phyloP scores from a whole-genome alignment of 2,797 vertebrate genomes.

The Amblyopsis hoosieri region DNA sequence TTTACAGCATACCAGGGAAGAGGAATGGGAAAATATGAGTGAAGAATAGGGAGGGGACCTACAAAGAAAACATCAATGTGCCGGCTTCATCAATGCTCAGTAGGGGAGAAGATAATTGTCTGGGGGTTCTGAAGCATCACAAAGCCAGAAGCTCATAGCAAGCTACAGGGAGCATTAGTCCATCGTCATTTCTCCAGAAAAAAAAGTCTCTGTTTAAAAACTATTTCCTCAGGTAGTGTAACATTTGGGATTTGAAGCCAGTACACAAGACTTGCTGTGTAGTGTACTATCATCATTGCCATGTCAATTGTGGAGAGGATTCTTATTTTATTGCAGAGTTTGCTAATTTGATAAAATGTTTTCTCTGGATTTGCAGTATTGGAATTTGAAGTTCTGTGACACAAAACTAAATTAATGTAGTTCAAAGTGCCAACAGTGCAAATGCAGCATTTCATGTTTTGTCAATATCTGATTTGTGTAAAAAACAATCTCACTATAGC shows the following conservation, averaged over 20 bases:
- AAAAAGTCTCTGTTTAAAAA: too few relatives aligned
- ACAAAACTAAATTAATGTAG: slow-evolving; percentile 26
- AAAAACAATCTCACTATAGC: slow-evolving; percentile 4
- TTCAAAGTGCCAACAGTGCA: slow-evolving; percentile 16
- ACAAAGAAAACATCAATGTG: not conserved
- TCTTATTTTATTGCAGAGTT: slow-evolving; percentile 31
- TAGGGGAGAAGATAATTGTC: slow-evolving; percentile 13
- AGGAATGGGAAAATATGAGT: slow-evolving; percentile 7
- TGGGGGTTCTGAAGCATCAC: slow-evolving; percentile 1
- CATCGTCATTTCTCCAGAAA: too few relatives aligned
- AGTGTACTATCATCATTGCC: slow-evolving; percentile 30
- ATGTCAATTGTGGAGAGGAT: slow-evolving; percentile 35
- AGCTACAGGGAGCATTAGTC: not conserved
- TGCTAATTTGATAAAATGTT: slow-evolving; percentile 40
- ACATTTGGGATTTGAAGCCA: too few relatives aligned
- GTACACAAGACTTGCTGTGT: slow-evolving; percentile 28
- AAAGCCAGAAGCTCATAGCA: slow-evolving; percentile 6
- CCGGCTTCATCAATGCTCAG: slow-evolving; percentile 1
- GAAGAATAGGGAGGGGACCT: not conserved
- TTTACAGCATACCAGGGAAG: slow-evolving; percentile 12
- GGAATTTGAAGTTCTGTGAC: slow-evolving; percentile 19
- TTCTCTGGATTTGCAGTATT: slow-evolving; percentile 38
- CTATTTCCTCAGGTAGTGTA: too few relatives aligned
- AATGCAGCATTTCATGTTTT: slow-evolving; percentile 32
- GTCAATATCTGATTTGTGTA: slow-evolving; percentile 17